These are phyloP conservation scores for Corythornis vintsioides DNA, from an alignment of 2,113 vertebrate genomes.

Conservation along the genomic window DNA sequence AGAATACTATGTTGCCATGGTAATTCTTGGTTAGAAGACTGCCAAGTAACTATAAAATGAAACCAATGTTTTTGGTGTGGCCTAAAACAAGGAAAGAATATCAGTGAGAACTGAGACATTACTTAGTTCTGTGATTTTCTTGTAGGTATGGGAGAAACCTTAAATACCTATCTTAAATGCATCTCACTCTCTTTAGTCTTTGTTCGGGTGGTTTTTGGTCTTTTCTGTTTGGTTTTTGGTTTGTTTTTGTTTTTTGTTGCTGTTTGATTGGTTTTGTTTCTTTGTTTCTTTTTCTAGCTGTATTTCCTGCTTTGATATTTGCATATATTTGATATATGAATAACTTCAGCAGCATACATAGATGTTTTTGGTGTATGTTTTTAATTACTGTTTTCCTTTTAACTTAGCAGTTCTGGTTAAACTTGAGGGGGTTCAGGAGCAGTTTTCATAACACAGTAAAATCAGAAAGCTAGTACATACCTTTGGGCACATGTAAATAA, in stretches of 20 bases:
- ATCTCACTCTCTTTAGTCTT: not conserved
- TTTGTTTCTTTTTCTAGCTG: not conserved
- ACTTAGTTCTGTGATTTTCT: not conserved
- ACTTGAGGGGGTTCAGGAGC: not conserved
- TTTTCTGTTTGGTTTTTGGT: too few species aligned
- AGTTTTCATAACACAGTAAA: not conserved
- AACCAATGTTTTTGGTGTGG: conserved; percentile 24
- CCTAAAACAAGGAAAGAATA: not conserved
- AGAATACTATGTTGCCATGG: conserved; percentile 15
- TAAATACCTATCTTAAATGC: not conserved
- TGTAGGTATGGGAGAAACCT: not conserved
- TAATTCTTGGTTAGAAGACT: conserved; percentile 3
- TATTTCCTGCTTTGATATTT: not conserved
- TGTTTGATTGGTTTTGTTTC: not conserved
- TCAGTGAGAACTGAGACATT: not conserved
- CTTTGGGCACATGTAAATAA: not conserved
- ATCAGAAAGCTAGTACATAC: not conserved
- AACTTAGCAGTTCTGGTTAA: not conserved
- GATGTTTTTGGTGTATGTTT: not conserved
- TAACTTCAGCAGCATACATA: not conserved
- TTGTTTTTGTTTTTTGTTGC: not conserved
- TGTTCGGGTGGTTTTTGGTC: not conserved
- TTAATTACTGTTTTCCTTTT: not conserved
- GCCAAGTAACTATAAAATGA: conserved; percentile 33
- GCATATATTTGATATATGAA: not conserved